These are phyloP conservation scores for Acipenser ruthenus DNA, from an alignment of 2,797 vertebrate species.

Conservation along the genomic window DNA sequence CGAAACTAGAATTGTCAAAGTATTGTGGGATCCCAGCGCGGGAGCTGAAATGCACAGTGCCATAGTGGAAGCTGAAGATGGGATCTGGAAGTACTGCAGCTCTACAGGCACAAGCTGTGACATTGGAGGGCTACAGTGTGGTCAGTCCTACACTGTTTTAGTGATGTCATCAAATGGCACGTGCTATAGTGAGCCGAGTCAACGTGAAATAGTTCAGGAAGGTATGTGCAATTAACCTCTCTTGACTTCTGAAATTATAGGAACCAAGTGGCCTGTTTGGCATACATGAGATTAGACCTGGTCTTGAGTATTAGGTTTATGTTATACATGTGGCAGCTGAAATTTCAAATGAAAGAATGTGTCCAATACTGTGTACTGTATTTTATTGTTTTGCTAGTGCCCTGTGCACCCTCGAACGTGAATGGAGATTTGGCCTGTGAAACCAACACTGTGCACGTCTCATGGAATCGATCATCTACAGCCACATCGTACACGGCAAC, in stretches of 20 bases:
- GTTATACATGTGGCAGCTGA: too few relatives aligned
- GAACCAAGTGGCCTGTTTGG: not conserved
- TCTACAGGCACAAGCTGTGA: constrained; percentile 37
- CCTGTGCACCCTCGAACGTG: constrained; percentile 45
- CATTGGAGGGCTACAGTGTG: constrained; percentile 40
- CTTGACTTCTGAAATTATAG: not conserved
- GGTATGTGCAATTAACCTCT: constrained; percentile 33
- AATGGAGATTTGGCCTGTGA: constrained; percentile 35
- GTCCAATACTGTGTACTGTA: too few relatives aligned
- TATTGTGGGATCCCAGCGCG: constrained; percentile 39
- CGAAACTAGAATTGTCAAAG: constrained; percentile 32
- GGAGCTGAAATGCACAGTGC: constrained; percentile 39
- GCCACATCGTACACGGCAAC: constrained; percentile 39
- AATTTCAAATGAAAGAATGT: too few relatives aligned
- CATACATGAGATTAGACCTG: not conserved
- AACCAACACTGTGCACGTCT: constrained; percentile 40
- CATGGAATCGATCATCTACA: constrained; percentile 43
- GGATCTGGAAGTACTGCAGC: constrained; percentile 25
- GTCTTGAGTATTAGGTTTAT: not conserved
- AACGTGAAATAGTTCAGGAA: constrained; percentile 28
- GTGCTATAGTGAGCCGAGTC: constrained; percentile 48
- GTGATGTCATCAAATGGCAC: constrained; percentile 44
- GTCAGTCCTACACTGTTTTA: constrained; percentile 37
- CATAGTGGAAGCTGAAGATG: constrained; percentile 25
- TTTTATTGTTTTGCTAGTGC: constrained; percentile 35